Base-by-base conservation (phyloP, 2,888 invertebrate species). In the Volucella inanis region DNA sequence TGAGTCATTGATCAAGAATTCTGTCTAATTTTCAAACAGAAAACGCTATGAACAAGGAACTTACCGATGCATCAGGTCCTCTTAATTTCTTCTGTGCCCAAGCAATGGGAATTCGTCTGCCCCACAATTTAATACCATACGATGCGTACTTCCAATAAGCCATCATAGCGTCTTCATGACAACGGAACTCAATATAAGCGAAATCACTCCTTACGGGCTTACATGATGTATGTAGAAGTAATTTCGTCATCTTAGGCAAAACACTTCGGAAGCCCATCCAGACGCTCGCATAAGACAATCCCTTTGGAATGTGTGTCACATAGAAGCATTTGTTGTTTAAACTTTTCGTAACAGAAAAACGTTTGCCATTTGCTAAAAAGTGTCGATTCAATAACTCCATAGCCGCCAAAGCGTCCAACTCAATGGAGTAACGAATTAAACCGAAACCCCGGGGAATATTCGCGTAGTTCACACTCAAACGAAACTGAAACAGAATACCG, bases 401-500 rank as follows among this genome's bases (percentile, higher is more conserved):
- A 0, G 89, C 89, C 0, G 87, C 80, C 22, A 86, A 43, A 11
- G 89, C 88, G 52, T 88, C 88, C 9, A 79, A 59, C 72, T 89
- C 88, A 8, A 70, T 87, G 2, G 88, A 84, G 65, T 88, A 89
- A 9, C 88, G 88, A 4, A 89, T 82, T 64, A 88, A 89, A 1
- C 87, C 89, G 82, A 87, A 89, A 2, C 89, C 89, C 0, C 89
- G 88, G 8, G 88, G 89, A 3, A 67, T 22, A 9, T 88, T 87
- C 31, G 86, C 83, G 6, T 88, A 88, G 50, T 90, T 89, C 87
- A 89, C 88, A 89, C 89, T 88, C 8, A 90, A 64, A 3, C 90
- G 89, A 61, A 89, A 88, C 45, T 89, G 88, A 64, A 89, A 90
- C 1, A 90, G 87, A 41, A 52, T 65, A 0, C 89, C 90, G 50